Evolutionary conservation across 2,113 vertebrate genomes (phyloP), one percentile per base, ranked within the genome.

Genomic region (Dolichotis patagonum): DNA sequence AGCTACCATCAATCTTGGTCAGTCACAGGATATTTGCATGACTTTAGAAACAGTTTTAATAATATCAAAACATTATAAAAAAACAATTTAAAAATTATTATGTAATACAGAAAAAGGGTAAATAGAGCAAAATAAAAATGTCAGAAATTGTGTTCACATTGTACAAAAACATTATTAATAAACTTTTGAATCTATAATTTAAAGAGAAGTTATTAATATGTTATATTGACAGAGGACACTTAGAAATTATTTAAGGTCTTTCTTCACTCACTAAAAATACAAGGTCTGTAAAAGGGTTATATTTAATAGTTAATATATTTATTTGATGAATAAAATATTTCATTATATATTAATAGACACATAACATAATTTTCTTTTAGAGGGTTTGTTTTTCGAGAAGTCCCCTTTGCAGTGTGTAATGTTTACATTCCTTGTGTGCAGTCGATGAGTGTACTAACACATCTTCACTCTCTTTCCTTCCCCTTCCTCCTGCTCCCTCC

Each of bases 61-160:
- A 77, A 32, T 52, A 58, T n/a, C 89, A 52, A 86, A 93, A 93
- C 22, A 91, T 56, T 89, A 58, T 20, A 71, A 90, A 90, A 73
- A 7, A 91, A 9, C 16, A 86, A 20, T 63, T 81, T 77, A 77
- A 69, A 52, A 22, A 22, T 1, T 54, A 1, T 35, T 22, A 3
- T n/a, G 88, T 92, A 88, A 62, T 30, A n/a, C 6, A 92, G 13
- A 60, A 60, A 88, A 88, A 60, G 19, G 20, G 30, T 46, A 7
- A 41, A n/a, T 22, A 75, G 91, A 62, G 14, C 22, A 91, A 60
- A 75, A 60, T 43, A 87, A 11, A 60, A 32, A 78, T 62, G 56
- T 56, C 52, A 80, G 43, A 94, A 56, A 85, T 69, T 85, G 2
- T 1, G 62, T 46, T 7, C 63, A 14, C 32, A 73, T 95, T 81